Evolutionary conservation across 2,113 vertebrate genomes (phyloP).

Genomic region (Erinaceus europaeus): DNA sequence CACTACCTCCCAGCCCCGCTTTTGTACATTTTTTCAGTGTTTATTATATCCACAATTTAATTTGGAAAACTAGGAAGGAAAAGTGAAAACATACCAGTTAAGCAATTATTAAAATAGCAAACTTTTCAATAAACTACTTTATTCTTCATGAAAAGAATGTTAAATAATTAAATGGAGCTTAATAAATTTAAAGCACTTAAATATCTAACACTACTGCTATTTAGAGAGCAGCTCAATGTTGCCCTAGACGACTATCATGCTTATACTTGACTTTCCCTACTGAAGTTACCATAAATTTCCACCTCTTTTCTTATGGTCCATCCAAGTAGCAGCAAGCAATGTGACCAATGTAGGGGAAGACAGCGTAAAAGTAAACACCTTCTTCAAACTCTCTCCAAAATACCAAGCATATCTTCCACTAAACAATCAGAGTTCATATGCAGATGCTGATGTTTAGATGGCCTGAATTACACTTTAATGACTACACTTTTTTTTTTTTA

Average conservation of each 20-base stretch:
- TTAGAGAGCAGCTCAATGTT: no score
- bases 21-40: neutral
- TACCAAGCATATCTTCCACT: neutral
- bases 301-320: neutral
- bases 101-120: neutral
- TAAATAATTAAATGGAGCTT: no score
- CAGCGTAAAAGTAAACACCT: neutral
- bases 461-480: neutral
- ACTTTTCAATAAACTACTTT: no score
- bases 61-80: neutral
- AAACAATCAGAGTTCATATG: conserved; percentile 3
- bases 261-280: no score
- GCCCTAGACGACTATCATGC: no score
- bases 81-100: neutral
- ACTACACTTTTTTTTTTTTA: neutral
- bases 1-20: no score
- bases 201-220: no score
- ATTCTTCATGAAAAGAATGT: no score
- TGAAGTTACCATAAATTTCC: no score
- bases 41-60: neutral
- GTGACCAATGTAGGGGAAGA: neutral
- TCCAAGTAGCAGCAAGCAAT: neutral
- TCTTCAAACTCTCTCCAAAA: neutral
- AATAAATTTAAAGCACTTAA: no score
- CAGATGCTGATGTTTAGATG: neutral